Evolutionary conservation across 53 echinoderm and acorn worm genomes (phyloP).

Genomic region (Astropecten irregularis): DNA sequence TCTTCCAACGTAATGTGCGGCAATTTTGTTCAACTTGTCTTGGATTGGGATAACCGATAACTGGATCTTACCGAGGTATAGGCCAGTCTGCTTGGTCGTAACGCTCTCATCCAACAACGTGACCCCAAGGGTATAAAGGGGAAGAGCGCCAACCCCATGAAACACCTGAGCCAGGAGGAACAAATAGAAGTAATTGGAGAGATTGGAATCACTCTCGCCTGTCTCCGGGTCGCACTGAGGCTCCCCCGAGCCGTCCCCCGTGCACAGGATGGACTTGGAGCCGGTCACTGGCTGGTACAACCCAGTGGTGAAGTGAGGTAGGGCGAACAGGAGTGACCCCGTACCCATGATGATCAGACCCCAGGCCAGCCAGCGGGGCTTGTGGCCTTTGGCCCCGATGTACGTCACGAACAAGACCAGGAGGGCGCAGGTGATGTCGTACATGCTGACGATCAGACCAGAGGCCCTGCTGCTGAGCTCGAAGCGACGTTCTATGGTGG

Average conservation of each 20-base stretch:
- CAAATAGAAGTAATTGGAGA: conserved; percentile 69
- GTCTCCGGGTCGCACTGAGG: neutral
- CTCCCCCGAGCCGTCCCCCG: conserved; percentile 8
- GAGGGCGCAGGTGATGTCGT: conserved; percentile 62
- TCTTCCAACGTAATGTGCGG: no score
- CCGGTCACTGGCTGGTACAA: conserved; percentile 56
- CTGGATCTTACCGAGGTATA: conserved; percentile 74
- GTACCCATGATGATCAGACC: conserved; percentile 59
- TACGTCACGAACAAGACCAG: conserved; percentile 75
- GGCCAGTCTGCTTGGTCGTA: conserved; percentile 49
- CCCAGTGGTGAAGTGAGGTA: conserved; percentile 76
- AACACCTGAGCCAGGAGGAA: conserved; percentile 67
- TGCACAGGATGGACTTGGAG: conserved; percentile 16
- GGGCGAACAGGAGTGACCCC: conserved; percentile 57
- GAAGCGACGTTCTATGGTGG: conserved; percentile 81
- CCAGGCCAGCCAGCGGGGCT: conserved; percentile 64
- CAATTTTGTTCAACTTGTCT: no score
- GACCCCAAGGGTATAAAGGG: conserved; percentile 72
- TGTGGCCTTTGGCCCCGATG: conserved; percentile 75
- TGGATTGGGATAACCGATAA: no score
- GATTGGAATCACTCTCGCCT: neutral
- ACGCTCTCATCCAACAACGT: conserved; percentile 82
- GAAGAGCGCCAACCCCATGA: conserved; percentile 59
- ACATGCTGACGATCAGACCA: conserved; percentile 72
- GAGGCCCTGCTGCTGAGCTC: conserved; percentile 68